Evolutionary conservation across 1,140 invertebrate genomes (phyloP), one percentile per base, ranked within the genome.

Genomic region (Monochamus saltuarius): DNA sequence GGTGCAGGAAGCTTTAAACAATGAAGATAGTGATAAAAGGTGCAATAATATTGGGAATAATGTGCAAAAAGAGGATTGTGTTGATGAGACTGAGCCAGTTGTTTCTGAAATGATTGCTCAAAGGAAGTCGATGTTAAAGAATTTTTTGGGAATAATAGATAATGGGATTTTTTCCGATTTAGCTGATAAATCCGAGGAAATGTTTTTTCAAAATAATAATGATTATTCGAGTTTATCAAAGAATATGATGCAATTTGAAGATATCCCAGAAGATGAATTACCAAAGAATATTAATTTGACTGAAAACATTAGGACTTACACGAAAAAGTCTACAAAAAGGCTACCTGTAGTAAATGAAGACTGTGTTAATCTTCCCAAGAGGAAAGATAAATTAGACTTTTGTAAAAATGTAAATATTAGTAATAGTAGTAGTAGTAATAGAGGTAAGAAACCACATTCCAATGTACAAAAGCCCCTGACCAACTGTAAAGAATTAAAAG

Each of bases 351-450:
- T 35, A 29, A 54, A 17, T 17, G 35, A 46, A 56, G 54, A 56
- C 54, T 56, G 54, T 42, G n/a, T 45, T 46, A 56, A 45, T 29
- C 13, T 29, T 45, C 54, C 36, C 16, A 43, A n/a, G 14, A 42
- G 54, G 43, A 42, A 45, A 45, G 40, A 56, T 46, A 16, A 22
- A 46, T 56, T 56, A 45, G 39, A 38, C 9, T 14, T 45, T 34
- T 56, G 54, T 56, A 56, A 45, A 56, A 47, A 56, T 56, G 54
- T 56, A 56, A 45, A 56, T 56, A 56, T 13, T 56, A 46, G 19
- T n/a, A 42, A 4, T 56, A 22, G 22, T n/a, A 42, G 9, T 56
- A 22, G 22, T 56, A 46, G 13, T n/a, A 16, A 40, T 54, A 40
- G 52, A 14, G 29, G 4, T 56, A 22, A 37, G 14, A 54, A 54